Percentiles rank a stretch among this genome's conserved stretches.
Evolutionary conservation across 2,888 invertebrate genomes (phyloP).

Genomic region (Ornithoptera alexandrae): DNA sequence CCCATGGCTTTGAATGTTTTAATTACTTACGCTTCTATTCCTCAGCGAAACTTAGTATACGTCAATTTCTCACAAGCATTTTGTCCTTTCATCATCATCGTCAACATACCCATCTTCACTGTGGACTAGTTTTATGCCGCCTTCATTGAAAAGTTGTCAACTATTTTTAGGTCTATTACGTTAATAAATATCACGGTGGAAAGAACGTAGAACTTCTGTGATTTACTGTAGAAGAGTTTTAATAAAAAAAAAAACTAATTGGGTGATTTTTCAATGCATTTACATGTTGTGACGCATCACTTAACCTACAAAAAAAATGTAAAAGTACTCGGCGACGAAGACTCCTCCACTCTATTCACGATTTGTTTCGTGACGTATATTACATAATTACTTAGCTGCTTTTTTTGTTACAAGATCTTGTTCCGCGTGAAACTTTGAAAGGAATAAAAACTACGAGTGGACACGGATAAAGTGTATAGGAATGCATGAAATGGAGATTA

Average conservation of each 20-base stretch:
- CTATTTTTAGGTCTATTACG: too few relatives aligned
- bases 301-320: not conserved
- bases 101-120: too few relatives aligned
- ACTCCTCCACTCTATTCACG: not conserved
- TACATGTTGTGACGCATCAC: not conserved
- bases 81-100: too few relatives aligned
- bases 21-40: not conserved
- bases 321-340: not conserved
- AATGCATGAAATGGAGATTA: conserved; percentile 21
- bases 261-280: conserved; percentile 4
- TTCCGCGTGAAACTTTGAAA: not conserved
- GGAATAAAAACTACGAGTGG: not conserved
- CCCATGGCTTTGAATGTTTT: not conserved
- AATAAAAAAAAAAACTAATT: conserved; percentile 11
- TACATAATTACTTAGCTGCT: not conserved
- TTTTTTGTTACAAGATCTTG: not conserved
- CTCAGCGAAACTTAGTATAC: too few relatives aligned
- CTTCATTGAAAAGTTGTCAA: too few relatives aligned
- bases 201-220: too few relatives aligned
- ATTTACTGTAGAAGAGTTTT: not conserved
- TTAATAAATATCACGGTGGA: too few relatives aligned
- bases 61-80: too few relatives aligned
- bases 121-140: too few relatives aligned
- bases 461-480: conserved; percentile 18
- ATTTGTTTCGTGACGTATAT: not conserved